phyloP scores from a whole-genome alignment of 2,113 vertebrate species.

The Strigops habroptila region DNA sequence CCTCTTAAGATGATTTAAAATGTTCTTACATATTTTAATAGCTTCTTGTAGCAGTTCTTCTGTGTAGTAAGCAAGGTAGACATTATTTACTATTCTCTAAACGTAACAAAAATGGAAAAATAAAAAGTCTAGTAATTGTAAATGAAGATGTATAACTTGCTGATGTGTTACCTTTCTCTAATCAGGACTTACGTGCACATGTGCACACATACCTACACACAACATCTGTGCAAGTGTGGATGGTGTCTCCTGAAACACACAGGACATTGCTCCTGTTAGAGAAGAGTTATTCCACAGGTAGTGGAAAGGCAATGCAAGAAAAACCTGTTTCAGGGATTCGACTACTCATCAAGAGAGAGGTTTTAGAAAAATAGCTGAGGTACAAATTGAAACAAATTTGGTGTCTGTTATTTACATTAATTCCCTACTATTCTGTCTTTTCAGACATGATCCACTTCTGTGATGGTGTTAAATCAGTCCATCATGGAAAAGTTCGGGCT shows the following conservation, averaged over 20 bases:
- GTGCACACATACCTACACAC: background rate
- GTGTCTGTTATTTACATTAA: background rate
- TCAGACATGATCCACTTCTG: background rate
- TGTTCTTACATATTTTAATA: background rate
- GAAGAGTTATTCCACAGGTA: background rate
- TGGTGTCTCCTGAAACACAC: background rate
- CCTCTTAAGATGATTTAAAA: background rate
- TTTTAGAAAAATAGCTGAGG: background rate
- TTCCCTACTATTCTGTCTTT: background rate
- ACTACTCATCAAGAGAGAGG: background rate
- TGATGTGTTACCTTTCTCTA: background rate
- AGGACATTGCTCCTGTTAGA: background rate
- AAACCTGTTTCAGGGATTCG: background rate
- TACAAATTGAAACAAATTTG: background rate
- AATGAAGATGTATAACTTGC: background rate
- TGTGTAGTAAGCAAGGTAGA: background rate
- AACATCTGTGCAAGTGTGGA: rapidly evolving
- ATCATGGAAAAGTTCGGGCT: background rate
- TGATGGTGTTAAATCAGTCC: background rate
- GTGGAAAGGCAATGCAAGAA: background rate
- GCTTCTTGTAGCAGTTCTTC: background rate
- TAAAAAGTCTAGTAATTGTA: background rate
- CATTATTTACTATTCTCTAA: background rate
- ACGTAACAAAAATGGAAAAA: background rate
- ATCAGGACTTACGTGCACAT: background rate